A percentile compares a stretch with the other conserved stretches of the same genome.
Conservation (phyloP, 2,797 vertebrate genomes). For the Argyrosomus regius region DNA sequence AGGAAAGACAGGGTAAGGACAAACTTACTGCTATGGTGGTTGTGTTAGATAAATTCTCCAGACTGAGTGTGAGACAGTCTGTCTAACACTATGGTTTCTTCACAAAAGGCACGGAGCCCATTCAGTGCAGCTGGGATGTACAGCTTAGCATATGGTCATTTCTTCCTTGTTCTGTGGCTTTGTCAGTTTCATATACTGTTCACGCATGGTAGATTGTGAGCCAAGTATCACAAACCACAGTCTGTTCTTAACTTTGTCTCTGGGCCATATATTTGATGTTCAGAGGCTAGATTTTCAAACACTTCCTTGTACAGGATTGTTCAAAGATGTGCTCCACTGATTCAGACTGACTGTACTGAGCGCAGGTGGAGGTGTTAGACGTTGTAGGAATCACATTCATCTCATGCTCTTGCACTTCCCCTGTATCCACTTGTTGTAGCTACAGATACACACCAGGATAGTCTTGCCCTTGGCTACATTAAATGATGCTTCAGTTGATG, state of each 20-base stretch:
- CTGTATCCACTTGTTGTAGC: background rate
- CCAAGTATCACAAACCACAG: constrained; percentile 37
- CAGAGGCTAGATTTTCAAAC: constrained; percentile 31
- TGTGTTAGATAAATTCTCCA: constrained; percentile 39
- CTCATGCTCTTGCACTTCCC: background rate
- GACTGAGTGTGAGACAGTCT: constrained; percentile 24
- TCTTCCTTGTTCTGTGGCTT: constrained; percentile 37
- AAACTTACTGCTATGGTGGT: constrained; percentile 24
- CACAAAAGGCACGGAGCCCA: constrained; percentile 38
- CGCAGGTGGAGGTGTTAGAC: constrained; percentile 13
- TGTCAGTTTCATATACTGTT: constrained; percentile 51
- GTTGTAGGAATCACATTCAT: constrained; percentile 20
- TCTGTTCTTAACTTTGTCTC: constrained; percentile 8
- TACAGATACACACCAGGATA: background rate
- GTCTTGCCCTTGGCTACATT: constrained; percentile 4
- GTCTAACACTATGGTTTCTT: constrained; percentile 12
- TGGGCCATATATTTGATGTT: constrained; percentile 22
- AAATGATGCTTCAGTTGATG: background rate
- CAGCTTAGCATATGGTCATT: constrained; percentile 55
- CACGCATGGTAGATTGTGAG: constrained; percentile 29
- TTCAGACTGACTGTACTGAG: constrained; percentile 15
- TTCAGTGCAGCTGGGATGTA: constrained; percentile 30
- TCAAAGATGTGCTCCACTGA: constrained; percentile 35
- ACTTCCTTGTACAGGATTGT: constrained; percentile 15
- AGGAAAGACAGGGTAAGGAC: constrained; percentile 42